Base-by-base conservation (phyloP, 2,797 vertebrate species). In the Micromesistius poutassou region DNA sequence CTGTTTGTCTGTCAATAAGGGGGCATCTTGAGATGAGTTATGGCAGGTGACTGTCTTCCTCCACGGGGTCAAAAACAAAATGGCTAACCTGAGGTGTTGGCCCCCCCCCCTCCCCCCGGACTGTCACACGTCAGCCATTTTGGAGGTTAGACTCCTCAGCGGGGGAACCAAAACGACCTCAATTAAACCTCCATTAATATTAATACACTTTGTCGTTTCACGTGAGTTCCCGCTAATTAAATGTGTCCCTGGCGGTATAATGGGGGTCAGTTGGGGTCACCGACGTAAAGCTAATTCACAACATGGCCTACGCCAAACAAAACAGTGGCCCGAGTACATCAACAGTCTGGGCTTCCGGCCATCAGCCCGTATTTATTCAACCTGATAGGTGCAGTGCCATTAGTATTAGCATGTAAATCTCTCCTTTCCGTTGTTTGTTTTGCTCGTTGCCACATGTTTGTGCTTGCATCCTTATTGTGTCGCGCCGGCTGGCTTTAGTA, bases 161-260 rank as follows among this genome's bases (percentile, higher is more conserved):
- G 66, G 89, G 89, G 50, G 87, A 87, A 90, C 86, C 88, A 83
- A 83, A 86, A 87, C 83, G 91, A 91, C 93, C 93, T 92, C 91
- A 92, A 92, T 93, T 93, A 93, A 93, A 93, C 89, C 87, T 72
- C 86, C 88, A 93, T 93, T 92, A 92, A 92, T 91, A 93, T 93
- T 90, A 92, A 92, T 91, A 91, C 89, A 87, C 90, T 91, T 90
- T 89, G 90, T 89, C 88, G 87, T 92, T 92, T 92, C 90, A 92
- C 89, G 90, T 89, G 88, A 91, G 90, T 90, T 91, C 86, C 85
- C 28, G 74, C 90, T 92, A 92, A 93, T 93, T 93, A 91, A 93
- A 92, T 90, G 89, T 88, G 89, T 91, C 89, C 87, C 87, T 87
- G 88, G 80, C 84, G 89, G 87, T 85, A 86, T 93, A 91, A 93